Percentiles rank a stretch among this genome's conserved stretches.
Conservation (phyloP, 2,113 vertebrate genomes). For the Chiloscyllium plagiosum region DNA sequence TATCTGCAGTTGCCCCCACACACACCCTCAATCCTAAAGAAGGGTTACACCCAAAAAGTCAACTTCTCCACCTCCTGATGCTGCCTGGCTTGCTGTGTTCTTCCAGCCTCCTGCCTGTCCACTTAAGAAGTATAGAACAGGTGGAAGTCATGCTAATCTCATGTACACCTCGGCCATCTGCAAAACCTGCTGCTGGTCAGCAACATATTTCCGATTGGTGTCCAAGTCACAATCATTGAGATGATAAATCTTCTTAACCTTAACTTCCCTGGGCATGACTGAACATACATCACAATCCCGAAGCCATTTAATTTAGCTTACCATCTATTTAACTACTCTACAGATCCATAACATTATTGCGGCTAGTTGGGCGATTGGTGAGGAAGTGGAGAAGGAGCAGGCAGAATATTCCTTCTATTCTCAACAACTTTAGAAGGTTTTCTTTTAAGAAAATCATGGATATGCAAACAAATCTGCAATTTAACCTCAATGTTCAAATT, state of each 20-base stretch:
- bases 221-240: no score
- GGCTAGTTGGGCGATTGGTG: neutral
- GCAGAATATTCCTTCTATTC: neutral
- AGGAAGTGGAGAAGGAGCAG: neutral
- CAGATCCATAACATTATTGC: neutral
- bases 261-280: no score
- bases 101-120: no score
- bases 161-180: no score
- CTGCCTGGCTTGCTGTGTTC: no score
- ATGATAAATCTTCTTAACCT: no score
- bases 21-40: no score
- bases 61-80: no score
- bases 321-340: neutral
- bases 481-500: neutral
- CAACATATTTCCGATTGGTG: no score
- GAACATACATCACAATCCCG: neutral
- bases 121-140: neutral
- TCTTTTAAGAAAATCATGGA: neutral
- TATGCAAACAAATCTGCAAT: neutral
- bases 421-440: neutral
- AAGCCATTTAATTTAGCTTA: neutral
- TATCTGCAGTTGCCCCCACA: no score
- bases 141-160: neutral
- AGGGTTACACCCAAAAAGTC: no score
- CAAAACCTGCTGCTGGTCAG: no score